A percentile compares a stretch with the other conserved stretches of the same genome.
Evolutionary conservation across 1,140 invertebrate genomes (phyloP).

Genomic region (Cyclina sinensis): DNA sequence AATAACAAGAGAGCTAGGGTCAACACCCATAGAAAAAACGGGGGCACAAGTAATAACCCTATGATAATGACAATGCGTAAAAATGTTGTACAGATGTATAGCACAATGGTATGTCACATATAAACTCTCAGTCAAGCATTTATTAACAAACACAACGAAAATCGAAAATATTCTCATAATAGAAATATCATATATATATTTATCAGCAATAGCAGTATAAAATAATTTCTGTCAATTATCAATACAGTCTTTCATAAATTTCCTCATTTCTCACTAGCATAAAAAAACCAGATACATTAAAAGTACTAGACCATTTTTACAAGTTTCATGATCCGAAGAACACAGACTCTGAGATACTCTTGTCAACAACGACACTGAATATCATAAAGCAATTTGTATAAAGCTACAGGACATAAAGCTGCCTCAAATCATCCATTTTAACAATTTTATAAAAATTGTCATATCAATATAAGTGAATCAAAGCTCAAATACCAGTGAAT

Average conservation of each 20-base stretch:
- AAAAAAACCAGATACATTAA: too few relatives aligned
- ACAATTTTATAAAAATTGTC: too few relatives aligned
- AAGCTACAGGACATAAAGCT: neutral
- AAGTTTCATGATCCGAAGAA: too few relatives aligned
- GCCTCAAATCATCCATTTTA: too few relatives aligned
- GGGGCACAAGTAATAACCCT: neutral
- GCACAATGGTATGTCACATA: neutral
- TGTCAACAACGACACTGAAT: neutral
- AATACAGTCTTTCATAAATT: neutral
- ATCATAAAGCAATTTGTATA: neutral
- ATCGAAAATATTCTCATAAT: too few relatives aligned
- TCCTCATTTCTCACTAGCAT: neutral
- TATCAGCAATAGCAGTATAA: neutral
- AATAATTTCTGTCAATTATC: neutral
- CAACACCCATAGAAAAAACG: constrained; percentile 13
- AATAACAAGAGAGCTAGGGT: neutral
- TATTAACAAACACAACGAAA: too few relatives aligned
- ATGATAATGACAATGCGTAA: constrained; percentile 21
- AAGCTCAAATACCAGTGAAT: too few relatives aligned
- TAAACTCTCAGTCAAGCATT: too few relatives aligned
- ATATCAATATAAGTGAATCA: too few relatives aligned
- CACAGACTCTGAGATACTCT: neutral
- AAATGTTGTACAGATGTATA: neutral
- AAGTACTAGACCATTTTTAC: too few relatives aligned
- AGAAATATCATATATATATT: too few relatives aligned